Evolutionary conservation across 2,113 vertebrate genomes (phyloP).

Genomic region (Elephas maximus): DNA sequence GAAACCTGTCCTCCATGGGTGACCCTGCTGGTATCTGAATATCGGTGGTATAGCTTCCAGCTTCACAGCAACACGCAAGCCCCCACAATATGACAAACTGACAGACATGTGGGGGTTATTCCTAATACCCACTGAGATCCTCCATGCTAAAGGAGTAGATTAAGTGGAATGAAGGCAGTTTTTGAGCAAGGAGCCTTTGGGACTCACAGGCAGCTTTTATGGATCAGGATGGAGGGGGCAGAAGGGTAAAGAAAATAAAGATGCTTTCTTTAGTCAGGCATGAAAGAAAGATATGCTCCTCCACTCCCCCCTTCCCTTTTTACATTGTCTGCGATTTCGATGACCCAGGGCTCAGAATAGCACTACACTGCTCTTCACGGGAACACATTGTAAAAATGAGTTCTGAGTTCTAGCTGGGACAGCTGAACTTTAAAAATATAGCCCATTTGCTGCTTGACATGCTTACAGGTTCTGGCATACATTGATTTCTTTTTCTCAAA

Average conservation of each 20-base stretch:
- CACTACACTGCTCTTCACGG: fast-evolving
- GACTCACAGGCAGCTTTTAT: not conserved
- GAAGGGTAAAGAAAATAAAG: not conserved
- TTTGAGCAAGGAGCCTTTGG: not conserved
- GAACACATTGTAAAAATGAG: not conserved
- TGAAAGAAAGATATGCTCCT: not conserved
- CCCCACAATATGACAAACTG: too few species aligned
- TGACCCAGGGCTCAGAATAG: not conserved
- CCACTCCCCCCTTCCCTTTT: not conserved
- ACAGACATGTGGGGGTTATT: too few species aligned
- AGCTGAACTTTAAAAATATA: not conserved
- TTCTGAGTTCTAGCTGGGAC: too few species aligned
- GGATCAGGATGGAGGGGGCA: not conserved
- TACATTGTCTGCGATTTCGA: too few species aligned
- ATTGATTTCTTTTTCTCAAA: not conserved
- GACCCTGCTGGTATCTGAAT: too few species aligned
- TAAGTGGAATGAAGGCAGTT: not conserved
- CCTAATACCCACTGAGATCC: not conserved
- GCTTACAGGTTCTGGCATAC: not conserved
- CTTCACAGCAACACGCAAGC: too few species aligned
- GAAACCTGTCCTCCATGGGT: too few species aligned
- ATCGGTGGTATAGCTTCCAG: too few species aligned
- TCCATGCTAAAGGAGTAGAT: not conserved
- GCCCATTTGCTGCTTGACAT: not conserved
- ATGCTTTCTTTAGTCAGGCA: not conserved